Conservation (phyloP, 2,113 vertebrate genomes). For the Myrmecophaga tridactyla region DNA sequence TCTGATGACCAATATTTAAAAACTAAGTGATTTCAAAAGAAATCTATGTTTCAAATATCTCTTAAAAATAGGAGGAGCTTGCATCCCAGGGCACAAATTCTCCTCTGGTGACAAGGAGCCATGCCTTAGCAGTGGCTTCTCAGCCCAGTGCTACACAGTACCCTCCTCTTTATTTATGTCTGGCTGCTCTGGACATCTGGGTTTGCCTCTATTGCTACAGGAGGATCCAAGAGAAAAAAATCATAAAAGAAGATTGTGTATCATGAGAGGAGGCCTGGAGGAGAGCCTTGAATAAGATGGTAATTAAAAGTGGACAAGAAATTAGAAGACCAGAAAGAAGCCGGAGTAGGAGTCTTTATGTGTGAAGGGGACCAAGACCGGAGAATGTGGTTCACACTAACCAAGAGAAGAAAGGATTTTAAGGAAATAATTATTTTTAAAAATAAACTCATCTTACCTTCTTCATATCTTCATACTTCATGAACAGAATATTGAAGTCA, state of each 20-base stretch:
- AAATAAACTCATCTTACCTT: slow-evolving; percentile 80
- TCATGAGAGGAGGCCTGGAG: neutral
- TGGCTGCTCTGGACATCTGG: neutral
- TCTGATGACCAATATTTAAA: neutral
- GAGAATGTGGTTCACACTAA: neutral
- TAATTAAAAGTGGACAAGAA: neutral
- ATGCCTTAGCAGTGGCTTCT: neutral
- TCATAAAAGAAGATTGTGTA: neutral
- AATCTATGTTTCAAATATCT: neutral
- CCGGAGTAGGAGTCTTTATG: neutral
- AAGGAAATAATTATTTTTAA: neutral
- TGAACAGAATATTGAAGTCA: slow-evolving; percentile 84
- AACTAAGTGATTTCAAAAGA: neutral
- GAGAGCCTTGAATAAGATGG: neutral
- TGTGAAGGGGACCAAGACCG: neutral
- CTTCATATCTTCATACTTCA: slow-evolving; percentile 85
- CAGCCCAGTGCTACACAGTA: rapidly evolving
- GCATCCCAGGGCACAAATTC: neutral
- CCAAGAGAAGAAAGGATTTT: neutral
- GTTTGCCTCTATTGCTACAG: neutral
- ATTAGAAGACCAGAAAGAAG: neutral
- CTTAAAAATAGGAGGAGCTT: neutral
- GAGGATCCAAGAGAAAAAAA: neutral
- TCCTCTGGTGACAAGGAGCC: neutral
- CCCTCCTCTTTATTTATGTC: neutral